Base-by-base conservation (phyloP, 2,797 vertebrate species). In the Rallus crepitans region DNA sequence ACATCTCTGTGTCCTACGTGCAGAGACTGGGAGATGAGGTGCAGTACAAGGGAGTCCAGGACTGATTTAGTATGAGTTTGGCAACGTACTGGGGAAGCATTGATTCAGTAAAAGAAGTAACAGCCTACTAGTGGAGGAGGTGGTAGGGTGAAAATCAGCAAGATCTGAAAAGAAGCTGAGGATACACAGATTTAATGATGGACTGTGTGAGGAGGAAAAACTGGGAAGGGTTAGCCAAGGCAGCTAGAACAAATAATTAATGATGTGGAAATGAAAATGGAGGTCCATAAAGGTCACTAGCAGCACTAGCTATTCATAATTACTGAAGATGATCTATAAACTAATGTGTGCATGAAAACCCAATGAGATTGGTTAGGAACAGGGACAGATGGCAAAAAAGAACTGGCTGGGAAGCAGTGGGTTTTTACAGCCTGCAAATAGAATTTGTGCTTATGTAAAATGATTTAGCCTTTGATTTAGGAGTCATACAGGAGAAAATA, bases 381-480 rank as follows among this genome's bases (percentile, higher is more conserved):
- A 81, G 65, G 64, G 91, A 97, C 96, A 97, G 95, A 97, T 97
- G 95, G 94, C 60, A 89, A 80, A 85, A 91, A 80, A 94, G 89
- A 95, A 87, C 82, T 2, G 60, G 20, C 57, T 90, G 76, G 82
- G 82, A 96, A 96, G 69, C 61, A 91, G 93, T 89, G 91, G 89
- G 85, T 82, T 96, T 91, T 94, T 95, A 81, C 79, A 94, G 89
- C 35, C 89, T 88, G 65, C 76, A 97, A 94, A 97, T 86, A 96
- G 93, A 94, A 50, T 94, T 77, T 33, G 30, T 1, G 20, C 87
- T 95, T 96, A 95, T 83, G 72, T 94, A 95, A 94, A 96, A 94
- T 60, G 40, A 83, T 94, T 91, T 93, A 95, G 76, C 82, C 85
- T 85, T 96, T 95, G 94, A 88, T 91, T 95, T 45, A 31, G 82